Conservation (phyloP, 2,797 vertebrate species). For the Periophthalmus magnuspinnatus region DNA sequence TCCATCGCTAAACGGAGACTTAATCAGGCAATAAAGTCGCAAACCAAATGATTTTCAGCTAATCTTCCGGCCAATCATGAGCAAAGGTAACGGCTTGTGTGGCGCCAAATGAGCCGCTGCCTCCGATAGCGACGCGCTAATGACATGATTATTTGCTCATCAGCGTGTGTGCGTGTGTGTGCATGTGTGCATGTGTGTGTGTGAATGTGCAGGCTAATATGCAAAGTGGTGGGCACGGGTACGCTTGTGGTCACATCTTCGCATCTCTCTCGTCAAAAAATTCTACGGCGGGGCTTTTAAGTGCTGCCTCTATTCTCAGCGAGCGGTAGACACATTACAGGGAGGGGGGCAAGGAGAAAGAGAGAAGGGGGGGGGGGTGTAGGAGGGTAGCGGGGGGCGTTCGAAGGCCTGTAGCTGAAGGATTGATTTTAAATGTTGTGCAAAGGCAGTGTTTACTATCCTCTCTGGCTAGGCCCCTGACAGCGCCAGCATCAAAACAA, state of each 20-base stretch:
- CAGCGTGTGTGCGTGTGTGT: slow-evolving; percentile 46
- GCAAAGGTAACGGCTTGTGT: slow-evolving; percentile 66
- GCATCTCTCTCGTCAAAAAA: slow-evolving; percentile 69
- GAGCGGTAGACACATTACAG: slow-evolving; percentile 70
- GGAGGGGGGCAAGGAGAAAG: slow-evolving; percentile 42
- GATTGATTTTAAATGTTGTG: slow-evolving; percentile 82
- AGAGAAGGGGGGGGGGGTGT: slow-evolving; percentile 31
- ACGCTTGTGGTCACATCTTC: slow-evolving; percentile 61
- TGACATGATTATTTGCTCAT: slow-evolving; percentile 77
- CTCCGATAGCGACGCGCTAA: slow-evolving; percentile 61
- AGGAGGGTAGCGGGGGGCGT: slow-evolving; percentile 35
- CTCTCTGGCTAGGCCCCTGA: slow-evolving; percentile 68
- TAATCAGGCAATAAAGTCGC: slow-evolving; percentile 65
- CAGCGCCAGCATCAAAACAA: slow-evolving; percentile 73
- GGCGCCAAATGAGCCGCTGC: slow-evolving; percentile 66
- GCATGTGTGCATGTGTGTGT: slow-evolving; percentile 28
- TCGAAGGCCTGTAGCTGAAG: slow-evolving; percentile 69
- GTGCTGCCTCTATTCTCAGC: slow-evolving; percentile 69
- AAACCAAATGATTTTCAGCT: slow-evolving; percentile 70
- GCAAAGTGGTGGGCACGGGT: slow-evolving; percentile 14
- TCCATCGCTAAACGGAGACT: slow-evolving; percentile 56
- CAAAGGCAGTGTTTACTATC: slow-evolving; percentile 76
- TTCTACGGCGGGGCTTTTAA: slow-evolving; percentile 65
- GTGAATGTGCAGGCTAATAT: slow-evolving; percentile 9
- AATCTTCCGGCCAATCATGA: slow-evolving; percentile 71